Conservation (phyloP, 2,888 invertebrate species). For the Dolichopus griseipennis region DNA sequence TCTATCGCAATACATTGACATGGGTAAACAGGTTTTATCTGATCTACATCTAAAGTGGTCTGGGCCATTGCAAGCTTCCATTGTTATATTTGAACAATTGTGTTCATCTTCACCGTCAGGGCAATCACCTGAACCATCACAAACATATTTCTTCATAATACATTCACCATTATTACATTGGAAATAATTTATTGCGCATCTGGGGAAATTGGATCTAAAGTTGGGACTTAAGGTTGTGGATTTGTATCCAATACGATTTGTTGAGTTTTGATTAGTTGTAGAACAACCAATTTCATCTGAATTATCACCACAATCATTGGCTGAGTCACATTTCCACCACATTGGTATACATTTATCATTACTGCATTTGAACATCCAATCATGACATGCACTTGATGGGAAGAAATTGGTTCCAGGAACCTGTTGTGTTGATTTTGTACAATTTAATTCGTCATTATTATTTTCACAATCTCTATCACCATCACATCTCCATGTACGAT, state of each 20-base stretch:
- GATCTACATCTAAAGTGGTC: slow-evolving; percentile 50
- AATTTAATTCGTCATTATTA: slow-evolving; percentile 62
- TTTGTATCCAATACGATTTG: slow-evolving; percentile 8
- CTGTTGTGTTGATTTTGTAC: slow-evolving; percentile 44
- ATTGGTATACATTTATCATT: slow-evolving; percentile 63
- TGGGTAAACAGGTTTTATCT: slow-evolving; percentile 55
- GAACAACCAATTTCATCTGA: slow-evolving; percentile 63
- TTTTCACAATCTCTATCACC: slow-evolving; percentile 64
- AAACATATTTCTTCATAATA: slow-evolving; percentile 48
- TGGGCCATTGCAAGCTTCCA: slow-evolving; percentile 32
- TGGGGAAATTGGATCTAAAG: slow-evolving; percentile 24
- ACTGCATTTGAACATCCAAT: slow-evolving; percentile 71
- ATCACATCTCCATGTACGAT: slow-evolving; percentile 53
- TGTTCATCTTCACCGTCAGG: slow-evolving; percentile 54
- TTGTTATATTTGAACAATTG: slow-evolving; percentile 40
- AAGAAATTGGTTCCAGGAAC: slow-evolving; percentile 27
- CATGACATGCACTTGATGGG: slow-evolving; percentile 49
- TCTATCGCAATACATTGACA: slow-evolving; percentile 46
- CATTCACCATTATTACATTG: slow-evolving; percentile 45
- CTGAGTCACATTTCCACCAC: slow-evolving; percentile 73
- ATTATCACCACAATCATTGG: slow-evolving; percentile 65
- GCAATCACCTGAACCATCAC: slow-evolving; percentile 51
- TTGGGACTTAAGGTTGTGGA: slow-evolving; percentile 31
- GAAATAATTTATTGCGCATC: slow-evolving; percentile 37
- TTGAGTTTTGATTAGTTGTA: slow-evolving; percentile 19